A percentile compares a stretch with the other conserved stretches of the same genome.
phyloP scores from a whole-genome alignment of 92 coral and sea anemone species.

The Phenganax marumi region DNA sequence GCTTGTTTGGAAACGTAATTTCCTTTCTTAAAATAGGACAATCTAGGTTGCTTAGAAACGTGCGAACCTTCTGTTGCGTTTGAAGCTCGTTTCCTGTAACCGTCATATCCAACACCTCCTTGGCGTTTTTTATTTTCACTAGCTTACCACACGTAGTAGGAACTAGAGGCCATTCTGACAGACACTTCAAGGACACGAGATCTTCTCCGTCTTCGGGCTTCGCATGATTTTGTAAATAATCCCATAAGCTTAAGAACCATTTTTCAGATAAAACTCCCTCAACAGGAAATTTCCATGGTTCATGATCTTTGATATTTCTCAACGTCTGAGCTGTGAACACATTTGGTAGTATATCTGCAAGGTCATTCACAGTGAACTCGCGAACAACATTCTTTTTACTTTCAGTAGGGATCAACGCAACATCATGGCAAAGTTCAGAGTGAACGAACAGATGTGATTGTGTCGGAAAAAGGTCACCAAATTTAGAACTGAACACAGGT shows the following conservation, averaged over 20 bases:
- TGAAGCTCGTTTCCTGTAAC: slow-evolving; percentile 53
- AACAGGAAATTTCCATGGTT: slow-evolving; percentile 70
- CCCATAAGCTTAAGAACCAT: slow-evolving; percentile 82
- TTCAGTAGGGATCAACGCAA: slow-evolving; percentile 46
- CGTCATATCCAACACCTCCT: slow-evolving; percentile 76
- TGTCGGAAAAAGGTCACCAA: slow-evolving; percentile 71
- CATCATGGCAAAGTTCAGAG: slow-evolving; percentile 56
- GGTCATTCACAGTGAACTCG: slow-evolving; percentile 68
- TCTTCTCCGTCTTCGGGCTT: slow-evolving; percentile 69
- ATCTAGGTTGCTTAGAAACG: slow-evolving; percentile 61
- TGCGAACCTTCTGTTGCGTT: slow-evolving; percentile 51
- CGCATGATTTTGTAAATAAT: slow-evolving; percentile 41
- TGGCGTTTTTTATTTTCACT: slow-evolving; percentile 69
- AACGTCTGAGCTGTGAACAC: slow-evolving; percentile 60
- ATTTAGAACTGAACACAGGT: slow-evolving; percentile 54
- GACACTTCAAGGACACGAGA: slow-evolving; percentile 61
- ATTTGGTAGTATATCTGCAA: slow-evolving; percentile 67
- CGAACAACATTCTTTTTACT: slow-evolving; percentile 62
- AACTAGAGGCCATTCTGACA: slow-evolving; percentile 90
- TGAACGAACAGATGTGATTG: slow-evolving; percentile 72
- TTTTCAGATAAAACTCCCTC: slow-evolving; percentile 60
- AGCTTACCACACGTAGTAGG: slow-evolving; percentile 76
- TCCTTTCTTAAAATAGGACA: slow-evolving; percentile 73
- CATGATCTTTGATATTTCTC: slow-evolving; percentile 67
- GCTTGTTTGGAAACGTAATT: slow-evolving; percentile 6